Evolutionary conservation across 2,113 vertebrate species (phyloP), one percentile per base, ranked within the genome.

Genomic region (Macrotis lagotis): DNA sequence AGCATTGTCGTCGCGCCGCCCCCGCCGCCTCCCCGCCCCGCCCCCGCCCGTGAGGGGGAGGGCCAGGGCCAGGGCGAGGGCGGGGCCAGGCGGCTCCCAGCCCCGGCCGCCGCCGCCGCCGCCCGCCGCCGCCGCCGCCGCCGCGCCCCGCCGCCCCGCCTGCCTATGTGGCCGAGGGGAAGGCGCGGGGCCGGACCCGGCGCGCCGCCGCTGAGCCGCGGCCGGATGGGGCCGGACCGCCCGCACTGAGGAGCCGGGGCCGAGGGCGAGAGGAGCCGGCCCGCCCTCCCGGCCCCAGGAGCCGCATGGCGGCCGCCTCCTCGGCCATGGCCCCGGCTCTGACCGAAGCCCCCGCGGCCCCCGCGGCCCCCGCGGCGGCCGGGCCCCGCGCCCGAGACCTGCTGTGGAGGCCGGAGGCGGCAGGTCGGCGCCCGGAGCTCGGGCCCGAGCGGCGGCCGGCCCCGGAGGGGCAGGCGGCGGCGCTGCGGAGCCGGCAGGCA

Each of bases 401-500:
- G 66, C 66, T 74, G 66, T 74, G 66, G 66, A 74, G 66, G 37
- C 66, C 66, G 37, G 66, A 74, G 66, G 66, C 66, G 8, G 66
- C 37, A 44, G 66, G 48, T 11, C 28, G 50, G 89, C 37, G 94
- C 94, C 37, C 16, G 22, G 66, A 44, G 19, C 37, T 22, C 6
- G 88, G 90, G 74, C 37, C 53, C 31, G 50, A 31, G 12, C 93
- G 0, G 50, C 26, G 31, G n/a, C 26, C 47, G 91, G 12, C 51
- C 7, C 55, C 9, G 49, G 37, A 37, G n/a, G 89, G 8, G 48
- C 50, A 66, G 53, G 93, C 94, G 5, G 92, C 52, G 4, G 95
- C 97, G 59, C 96, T 97, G 51, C 48, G 91, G 49, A 59, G 94
- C 19, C 95, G 97, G 49, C 98, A 98, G 96, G 96, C 90, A 19